A percentile compares a stretch with the other conserved stretches of the same genome.
These are phyloP conservation scores for Thermophis baileyi DNA, from an alignment of 2,113 vertebrate genomes.

Conservation along the genomic window DNA sequence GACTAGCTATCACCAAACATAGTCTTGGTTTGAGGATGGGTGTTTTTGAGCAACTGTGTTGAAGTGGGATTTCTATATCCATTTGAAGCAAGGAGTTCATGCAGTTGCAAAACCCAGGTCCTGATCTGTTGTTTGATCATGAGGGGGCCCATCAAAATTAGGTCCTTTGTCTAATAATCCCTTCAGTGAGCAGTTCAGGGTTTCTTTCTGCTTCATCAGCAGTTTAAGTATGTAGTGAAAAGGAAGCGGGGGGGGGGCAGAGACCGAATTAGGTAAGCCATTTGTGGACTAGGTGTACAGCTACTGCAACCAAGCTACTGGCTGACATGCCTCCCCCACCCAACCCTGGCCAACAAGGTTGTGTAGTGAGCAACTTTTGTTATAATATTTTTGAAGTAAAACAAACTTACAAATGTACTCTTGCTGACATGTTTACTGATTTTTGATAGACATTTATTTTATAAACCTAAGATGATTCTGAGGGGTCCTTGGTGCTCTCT, in stretches of 20 bases:
- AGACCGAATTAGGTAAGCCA: neutral
- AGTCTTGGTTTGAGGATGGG: neutral
- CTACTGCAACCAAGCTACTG: neutral
- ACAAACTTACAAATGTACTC: neutral
- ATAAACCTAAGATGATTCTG: neutral
- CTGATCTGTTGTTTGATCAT: neutral
- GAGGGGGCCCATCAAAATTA: neutral
- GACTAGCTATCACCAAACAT: neutral
- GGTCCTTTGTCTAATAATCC: neutral
- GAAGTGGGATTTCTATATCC: neutral
- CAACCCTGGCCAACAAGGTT: neutral
- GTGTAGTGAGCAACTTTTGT: neutral
- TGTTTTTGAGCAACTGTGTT: neutral
- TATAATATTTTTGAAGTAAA: neutral
- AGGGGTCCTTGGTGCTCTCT: neutral
- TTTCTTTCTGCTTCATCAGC: neutral
- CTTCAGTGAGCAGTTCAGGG: neutral
- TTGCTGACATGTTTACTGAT: neutral
- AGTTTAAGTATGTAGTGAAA: neutral
- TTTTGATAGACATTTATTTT: neutral
- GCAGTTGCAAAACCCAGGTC: neutral
- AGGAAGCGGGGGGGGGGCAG: neutral
- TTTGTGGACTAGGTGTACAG: neutral
- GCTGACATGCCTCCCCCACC: neutral
- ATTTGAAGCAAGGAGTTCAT: neutral